These are phyloP conservation scores for Tetramorium parvispinum DNA, from an alignment of 1,140 invertebrate genomes.

Conservation along the genomic window DNA sequence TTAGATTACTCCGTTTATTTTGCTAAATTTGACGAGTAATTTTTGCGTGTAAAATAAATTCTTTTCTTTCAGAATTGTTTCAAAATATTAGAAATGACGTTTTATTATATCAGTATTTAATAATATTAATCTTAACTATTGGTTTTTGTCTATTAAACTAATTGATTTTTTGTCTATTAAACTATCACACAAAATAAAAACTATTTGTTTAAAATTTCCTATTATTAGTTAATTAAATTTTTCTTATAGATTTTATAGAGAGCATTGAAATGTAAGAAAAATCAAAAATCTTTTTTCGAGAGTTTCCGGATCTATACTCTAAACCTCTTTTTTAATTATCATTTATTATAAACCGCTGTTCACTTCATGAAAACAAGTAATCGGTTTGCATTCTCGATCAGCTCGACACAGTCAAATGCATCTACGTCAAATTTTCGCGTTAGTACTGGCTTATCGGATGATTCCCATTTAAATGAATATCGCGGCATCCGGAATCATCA, in stretches of 20 bases:
- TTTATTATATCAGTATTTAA: background rate
- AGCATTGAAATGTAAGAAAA: background rate
- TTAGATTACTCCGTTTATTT: conserved; percentile 33
- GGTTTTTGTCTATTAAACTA: background rate
- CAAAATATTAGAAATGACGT: background rate
- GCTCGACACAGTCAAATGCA: background rate
- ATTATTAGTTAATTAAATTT: background rate
- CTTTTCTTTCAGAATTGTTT: background rate
- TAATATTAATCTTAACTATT: background rate
- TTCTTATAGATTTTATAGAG: background rate
- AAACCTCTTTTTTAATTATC: background rate
- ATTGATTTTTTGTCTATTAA: background rate
- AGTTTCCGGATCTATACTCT: background rate
- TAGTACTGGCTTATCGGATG: conserved; percentile 37
- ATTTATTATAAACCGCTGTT: conserved; percentile 8
- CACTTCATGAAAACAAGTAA: conserved; percentile 20
- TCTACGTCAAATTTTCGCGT: conserved; percentile 36
- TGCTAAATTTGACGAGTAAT: conserved; percentile 16
- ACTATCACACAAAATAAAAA: background rate
- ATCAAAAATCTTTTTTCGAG: background rate
- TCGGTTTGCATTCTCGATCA: conserved; percentile 42
- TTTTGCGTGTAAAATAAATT: background rate
- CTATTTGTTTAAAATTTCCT: background rate
- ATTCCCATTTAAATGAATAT: conserved; percentile 56
- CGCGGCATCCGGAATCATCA: conserved; percentile 30